Percentiles rank a stretch among this genome's conserved stretches.
Evolutionary conservation across 2,797 vertebrate species (phyloP).

Genomic region (Lagocephalus sceleratus): DNA sequence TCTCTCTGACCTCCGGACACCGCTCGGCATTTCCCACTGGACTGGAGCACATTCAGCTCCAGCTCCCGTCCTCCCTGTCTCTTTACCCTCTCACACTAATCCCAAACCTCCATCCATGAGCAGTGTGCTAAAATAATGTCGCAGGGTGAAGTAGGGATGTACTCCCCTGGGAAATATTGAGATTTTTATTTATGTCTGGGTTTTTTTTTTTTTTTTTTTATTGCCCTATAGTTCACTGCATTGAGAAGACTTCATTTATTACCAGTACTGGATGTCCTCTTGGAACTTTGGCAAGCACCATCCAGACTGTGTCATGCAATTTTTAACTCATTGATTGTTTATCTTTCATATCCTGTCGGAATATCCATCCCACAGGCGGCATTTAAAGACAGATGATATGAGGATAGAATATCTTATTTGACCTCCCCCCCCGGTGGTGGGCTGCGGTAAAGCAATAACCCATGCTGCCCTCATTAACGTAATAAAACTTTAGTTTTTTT

Average conservation of each 20-base stretch:
- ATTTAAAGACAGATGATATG: too few species aligned
- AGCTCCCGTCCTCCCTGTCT: slow-evolving; percentile 20
- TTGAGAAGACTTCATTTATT: slow-evolving; percentile 34
- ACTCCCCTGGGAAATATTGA: slow-evolving; percentile 9
- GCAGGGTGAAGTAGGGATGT: slow-evolving; percentile 1
- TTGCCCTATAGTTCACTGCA: slow-evolving; percentile 2
- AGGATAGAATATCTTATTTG: too few species aligned
- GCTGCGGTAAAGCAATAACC: too few species aligned
- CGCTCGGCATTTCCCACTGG: slow-evolving; percentile 47
- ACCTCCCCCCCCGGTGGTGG: too few species aligned
- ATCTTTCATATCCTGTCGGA: slow-evolving; percentile 36
- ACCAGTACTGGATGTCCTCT: slow-evolving; percentile 26
- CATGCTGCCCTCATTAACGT: too few species aligned
- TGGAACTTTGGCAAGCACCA: slow-evolving; percentile 3
- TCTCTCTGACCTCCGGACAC: slow-evolving; percentile 25
- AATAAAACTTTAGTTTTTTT: too few species aligned
- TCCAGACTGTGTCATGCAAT: slow-evolving; percentile 31
- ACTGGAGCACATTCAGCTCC: slow-evolving; percentile 69
- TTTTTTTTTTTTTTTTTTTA: too few species aligned
- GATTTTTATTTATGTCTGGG: slow-evolving; percentile 5
- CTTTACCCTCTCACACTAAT: slow-evolving; percentile 26
- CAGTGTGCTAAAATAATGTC: slow-evolving; percentile 13
- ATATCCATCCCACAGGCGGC: slow-evolving; percentile 20
- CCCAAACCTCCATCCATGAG: slow-evolving; percentile 14
- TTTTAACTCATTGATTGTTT: slow-evolving; percentile 35